Evolutionary conservation across 1,140 invertebrate species (phyloP).

Genomic region (Meloidogyne chitwoodi): DNA sequence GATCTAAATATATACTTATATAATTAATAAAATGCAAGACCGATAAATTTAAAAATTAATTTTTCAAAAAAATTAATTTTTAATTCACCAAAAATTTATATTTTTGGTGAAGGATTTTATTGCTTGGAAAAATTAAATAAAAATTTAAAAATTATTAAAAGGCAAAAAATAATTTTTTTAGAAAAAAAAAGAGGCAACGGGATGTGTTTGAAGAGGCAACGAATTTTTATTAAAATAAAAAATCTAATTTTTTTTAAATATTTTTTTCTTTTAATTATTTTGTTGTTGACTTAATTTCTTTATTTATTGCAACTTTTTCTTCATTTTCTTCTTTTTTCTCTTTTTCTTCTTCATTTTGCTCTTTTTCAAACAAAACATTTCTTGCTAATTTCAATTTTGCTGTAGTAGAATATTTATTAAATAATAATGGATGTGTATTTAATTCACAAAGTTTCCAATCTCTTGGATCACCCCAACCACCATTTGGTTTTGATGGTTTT

Average conservation of each 20-base stretch:
- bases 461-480: constrained; percentile 74
- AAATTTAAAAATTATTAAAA: not conserved
- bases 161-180: not conserved
- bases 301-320: no score
- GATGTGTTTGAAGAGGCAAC: not conserved
- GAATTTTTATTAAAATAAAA: not conserved
- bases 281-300: not conserved
- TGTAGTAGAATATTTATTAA: not conserved
- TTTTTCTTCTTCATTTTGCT: not conserved
- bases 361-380: not conserved
- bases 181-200: not conserved
- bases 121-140: not conserved
- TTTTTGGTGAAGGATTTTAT: not conserved
- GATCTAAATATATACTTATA: no score
- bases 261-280: not conserved
- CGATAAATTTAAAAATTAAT: no score
- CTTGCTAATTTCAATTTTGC: not conserved
- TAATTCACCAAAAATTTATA: not conserved
- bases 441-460: constrained; percentile 67
- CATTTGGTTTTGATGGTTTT: constrained; percentile 86
- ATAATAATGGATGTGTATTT: constrained; percentile 37
- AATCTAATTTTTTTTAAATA: not conserved
- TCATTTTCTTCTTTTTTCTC: not conserved
- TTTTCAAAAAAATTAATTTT: no score
- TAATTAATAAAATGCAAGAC: no score